phyloP scores from a whole-genome alignment of 2,797 vertebrate genomes.

The Sebastes minor region DNA sequence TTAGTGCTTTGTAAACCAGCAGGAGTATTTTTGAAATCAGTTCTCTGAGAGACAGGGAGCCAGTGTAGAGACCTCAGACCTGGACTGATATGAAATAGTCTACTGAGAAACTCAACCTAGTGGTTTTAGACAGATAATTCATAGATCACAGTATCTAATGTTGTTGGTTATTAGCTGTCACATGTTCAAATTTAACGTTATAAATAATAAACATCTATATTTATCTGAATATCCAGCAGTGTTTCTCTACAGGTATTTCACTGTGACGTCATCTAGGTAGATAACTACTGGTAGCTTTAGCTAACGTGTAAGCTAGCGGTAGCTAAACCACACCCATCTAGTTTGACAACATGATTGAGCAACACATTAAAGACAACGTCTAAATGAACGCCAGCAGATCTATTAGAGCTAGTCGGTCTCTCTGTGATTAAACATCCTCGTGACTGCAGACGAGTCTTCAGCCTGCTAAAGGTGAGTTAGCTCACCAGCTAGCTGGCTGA shows the following conservation, averaged over 20 bases:
- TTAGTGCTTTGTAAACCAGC: too few relatives aligned
- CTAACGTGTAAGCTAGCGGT: neutral
- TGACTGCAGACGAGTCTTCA: neutral
- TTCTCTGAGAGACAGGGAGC: too few relatives aligned
- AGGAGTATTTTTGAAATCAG: too few relatives aligned
- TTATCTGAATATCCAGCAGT: rapidly evolving
- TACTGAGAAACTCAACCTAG: too few relatives aligned
- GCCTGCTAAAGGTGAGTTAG: neutral
- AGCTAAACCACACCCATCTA: conserved; percentile 41
- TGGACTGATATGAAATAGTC: too few relatives aligned
- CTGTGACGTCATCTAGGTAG: neutral
- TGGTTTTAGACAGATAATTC: too few relatives aligned
- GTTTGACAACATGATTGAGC: neutral
- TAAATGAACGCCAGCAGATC: rapidly evolving
- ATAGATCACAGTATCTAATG: too few relatives aligned
- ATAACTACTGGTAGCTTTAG: neutral
- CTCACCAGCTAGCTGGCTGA: conserved; percentile 17
- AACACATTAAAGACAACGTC: neutral
- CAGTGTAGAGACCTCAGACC: too few relatives aligned
- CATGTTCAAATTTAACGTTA: neutral
- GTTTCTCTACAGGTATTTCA: neutral
- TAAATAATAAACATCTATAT: too few relatives aligned
- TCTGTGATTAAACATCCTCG: neutral
- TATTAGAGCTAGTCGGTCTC: rapidly evolving
- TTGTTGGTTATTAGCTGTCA: neutral